Base-by-base conservation (phyloP, 2,797 vertebrate species). In the Mico argentatus region DNA sequence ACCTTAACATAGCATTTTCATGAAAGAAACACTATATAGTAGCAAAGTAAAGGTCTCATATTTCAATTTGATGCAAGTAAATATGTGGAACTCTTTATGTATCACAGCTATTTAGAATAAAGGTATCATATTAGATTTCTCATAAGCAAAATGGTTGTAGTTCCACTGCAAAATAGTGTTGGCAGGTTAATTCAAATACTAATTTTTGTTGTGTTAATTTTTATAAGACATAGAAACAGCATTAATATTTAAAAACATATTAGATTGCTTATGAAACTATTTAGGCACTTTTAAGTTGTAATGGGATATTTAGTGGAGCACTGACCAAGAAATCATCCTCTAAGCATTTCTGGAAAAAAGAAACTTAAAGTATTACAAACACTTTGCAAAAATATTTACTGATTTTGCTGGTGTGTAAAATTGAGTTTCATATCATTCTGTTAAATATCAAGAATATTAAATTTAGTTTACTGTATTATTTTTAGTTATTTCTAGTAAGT, bases 201-300 rank as follows among this genome's bases (percentile, higher is more conserved):
- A 61, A 82, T 8, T 95, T 94, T 80, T 75, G 87, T 83, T 87
- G 15, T 91, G 17, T 59, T 95, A 81, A 76, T 95, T 97, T 93
- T 96, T 86, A 85, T 73, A 79, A 96, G 41, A 7, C 19, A 85
- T 50, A 83, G 33, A 67, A 94, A 77, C 8, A 95, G 2, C 27
- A 75, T 95, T 95, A 92, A 91, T 85, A 94, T 93, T 97, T 64
- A 72, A 91, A 92, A 81, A 76, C 41, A 39, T 72, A 70, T 44
- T 76, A 27, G 20, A 87, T 85, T 96, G 50, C 12, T 91, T 95
- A 96, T 88, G 17, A 48, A 76, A 44, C 24, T 33, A 22, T 39
- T 92, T 85, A 91, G 91, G 22, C 26, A 89, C 20, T 91, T 88
- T 90, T 70, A 93, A 91, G 91, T 61, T 61, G n/a, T 20, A 97